Conservation (phyloP, 1,140 invertebrate species). For the Centruroides vittatus region DNA sequence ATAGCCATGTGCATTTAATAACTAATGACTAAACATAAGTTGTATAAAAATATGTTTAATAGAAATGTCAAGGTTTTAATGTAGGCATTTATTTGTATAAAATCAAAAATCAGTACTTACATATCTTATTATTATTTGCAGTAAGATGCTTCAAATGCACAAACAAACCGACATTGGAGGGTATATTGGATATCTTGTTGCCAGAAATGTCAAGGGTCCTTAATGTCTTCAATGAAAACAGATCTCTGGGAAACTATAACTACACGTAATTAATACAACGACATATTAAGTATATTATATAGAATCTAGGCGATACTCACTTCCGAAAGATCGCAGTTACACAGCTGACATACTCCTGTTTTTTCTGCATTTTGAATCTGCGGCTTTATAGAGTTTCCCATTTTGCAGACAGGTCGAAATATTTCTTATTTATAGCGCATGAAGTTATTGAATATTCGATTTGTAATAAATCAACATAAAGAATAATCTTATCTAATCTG, state of each 20-base stretch:
- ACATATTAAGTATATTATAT: no score
- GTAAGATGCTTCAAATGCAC: slow-evolving; percentile 67
- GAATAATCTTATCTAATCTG: no score
- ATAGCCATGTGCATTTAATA: no score
- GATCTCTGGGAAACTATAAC: slow-evolving; percentile 31
- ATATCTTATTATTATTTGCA: slow-evolving; percentile 39
- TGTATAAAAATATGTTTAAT: no score
- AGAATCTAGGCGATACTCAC: not conserved
- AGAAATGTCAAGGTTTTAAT: no score
- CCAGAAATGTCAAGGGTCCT: slow-evolving; percentile 80
- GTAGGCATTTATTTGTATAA: no score
- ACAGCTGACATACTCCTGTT: slow-evolving; percentile 79
- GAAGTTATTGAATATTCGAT: no score
- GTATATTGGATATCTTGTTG: slow-evolving; percentile 65
- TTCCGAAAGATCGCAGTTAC: slow-evolving; percentile 56
- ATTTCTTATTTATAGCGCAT: no score
- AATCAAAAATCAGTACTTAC: slow-evolving; percentile 19
- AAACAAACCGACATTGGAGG: slow-evolving; percentile 63
- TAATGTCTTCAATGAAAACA: slow-evolving; percentile 42
- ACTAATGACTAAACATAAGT: no score
- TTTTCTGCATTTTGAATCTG: slow-evolving; percentile 85
- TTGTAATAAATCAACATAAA: no score
- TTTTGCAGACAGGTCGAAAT: slow-evolving; percentile 25
- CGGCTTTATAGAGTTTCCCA: slow-evolving; percentile 81
- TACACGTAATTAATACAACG: slow-evolving; percentile 24